Evolutionary conservation across 2,113 vertebrate species (phyloP), one percentile per base, ranked within the genome.

Genomic region (Prionailurus viverrinus): DNA sequence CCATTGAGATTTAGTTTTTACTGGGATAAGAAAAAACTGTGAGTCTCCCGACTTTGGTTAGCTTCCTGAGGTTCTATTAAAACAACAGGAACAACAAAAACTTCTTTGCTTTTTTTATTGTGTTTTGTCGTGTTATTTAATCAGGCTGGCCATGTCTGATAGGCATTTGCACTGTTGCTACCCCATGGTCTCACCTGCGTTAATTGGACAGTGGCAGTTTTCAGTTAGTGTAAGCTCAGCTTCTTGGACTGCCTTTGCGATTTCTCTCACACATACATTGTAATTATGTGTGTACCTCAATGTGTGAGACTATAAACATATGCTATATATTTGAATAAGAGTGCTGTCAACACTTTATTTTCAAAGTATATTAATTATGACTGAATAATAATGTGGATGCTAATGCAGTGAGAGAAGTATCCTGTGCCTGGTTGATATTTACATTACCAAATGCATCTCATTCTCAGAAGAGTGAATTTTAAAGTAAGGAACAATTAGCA

Each of bases 331-430:
- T 97, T 98, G 89, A 97, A 92, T 95, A 96, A 94, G 68, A 61
- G 13, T 97, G 91, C 98, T 98, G 98, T 95, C 96, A 98, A 69
- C 96, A 97, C 97, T 98, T 97, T 96, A 94, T 97, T 96, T 96
- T 92, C 87, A 73, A 85, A 89, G 63, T 36, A 73, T 96, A 85
- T 98, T 98, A 94, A 95, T 97, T 98, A 95, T 96, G 96, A 83
- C 81, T 98, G 96, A 96, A 98, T 96, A 98, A 97, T 92, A 97
- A 85, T 19, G 31, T 69, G 90, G 48, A 51, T 98, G 95, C 86
- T 98, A 94, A 97, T 53, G 29, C 80, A 41, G 85, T 80, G 93
- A 41, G 87, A 84, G 94, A 15, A 3, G 7, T 74, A 31, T 15
- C 39, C 88, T 74, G 15, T 83, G 86, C 89, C 71, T 93, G 93